Percentiles rank a stretch among this genome's conserved stretches.
phyloP scores from a whole-genome alignment of 2,797 vertebrate genomes.

The Urophycis tenuis region DNA sequence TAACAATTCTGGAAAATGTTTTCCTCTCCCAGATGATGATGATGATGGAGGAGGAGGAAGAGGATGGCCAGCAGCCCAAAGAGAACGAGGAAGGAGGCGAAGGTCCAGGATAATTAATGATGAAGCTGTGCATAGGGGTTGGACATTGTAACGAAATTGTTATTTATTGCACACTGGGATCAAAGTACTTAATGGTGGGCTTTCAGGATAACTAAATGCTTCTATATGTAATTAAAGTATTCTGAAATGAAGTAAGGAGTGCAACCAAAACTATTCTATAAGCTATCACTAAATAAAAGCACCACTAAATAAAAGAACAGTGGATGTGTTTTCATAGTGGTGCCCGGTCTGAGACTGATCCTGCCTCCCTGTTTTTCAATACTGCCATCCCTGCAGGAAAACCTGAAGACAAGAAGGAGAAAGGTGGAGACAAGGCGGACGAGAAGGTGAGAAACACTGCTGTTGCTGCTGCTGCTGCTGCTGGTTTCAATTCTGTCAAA shows the following conservation, averaged over 20 bases:
- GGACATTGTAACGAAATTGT: not conserved
- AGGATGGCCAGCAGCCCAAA: conserved; percentile 78
- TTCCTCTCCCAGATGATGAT: conserved; percentile 63
- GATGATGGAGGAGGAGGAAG: conserved; percentile 94
- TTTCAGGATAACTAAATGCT: no score
- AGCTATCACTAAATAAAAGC: no score
- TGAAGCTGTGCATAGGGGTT: not conserved
- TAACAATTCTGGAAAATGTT: not conserved
- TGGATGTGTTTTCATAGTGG: no score
- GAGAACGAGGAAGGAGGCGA: conserved; percentile 76
- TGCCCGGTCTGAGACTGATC: no score
- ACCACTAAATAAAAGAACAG: no score
- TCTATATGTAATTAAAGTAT: no score
- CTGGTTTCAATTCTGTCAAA: not conserved
- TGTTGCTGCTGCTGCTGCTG: not conserved
- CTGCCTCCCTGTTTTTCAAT: not conserved
- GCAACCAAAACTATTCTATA: no score
- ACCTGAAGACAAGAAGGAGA: conserved; percentile 85
- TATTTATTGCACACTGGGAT: not conserved
- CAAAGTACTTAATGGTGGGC: not conserved
- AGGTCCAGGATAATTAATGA: conserved; percentile 58
- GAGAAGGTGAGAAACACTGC: conserved; percentile 74
- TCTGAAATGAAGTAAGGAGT: no score
- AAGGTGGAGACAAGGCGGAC: conserved; percentile 80
- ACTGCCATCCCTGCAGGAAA: conserved; percentile 64